Evolutionary conservation across 2,888 invertebrate species (phyloP), one percentile per base, ranked within the genome.

Genomic region (Chymomyza caudatula): DNA sequence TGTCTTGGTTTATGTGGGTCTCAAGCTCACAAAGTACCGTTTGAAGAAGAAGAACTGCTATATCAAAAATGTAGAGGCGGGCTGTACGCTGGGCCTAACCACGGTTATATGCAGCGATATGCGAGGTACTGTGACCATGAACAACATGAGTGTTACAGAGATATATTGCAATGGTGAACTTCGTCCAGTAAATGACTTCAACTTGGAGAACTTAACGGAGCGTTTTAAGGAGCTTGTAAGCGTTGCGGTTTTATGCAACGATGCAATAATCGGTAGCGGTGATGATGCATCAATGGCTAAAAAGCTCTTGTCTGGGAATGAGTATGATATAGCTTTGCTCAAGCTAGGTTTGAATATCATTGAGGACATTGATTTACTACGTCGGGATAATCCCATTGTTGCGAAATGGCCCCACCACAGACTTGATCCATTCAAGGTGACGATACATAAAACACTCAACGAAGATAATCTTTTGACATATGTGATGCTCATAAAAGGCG

Each of bases 191-290:
- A 15, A 65, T 0, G 0, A 17, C 0, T 11, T 11, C 6, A 1
- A 1, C 5, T 2, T 1, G 1, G 0, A 23, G 5, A 15, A 6
- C 0, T 0, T 22, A 2, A 59, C 52, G 0, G 43, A 55, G 0
- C 44, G 44, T 0, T 56, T 77, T 0, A 2, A 63, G 1, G 53
- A 69, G 3, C 56, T 85, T 0, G 53, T 80, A 1, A 51, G 19
- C 0, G 59, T 60, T 1, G 60, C 78, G 3, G 44, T 81, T 0
- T 52, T 81, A 1, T 81, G 86, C 60, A 85, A 74, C 47, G 57
- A 73, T 25, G 84, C 81, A 0, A 1, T 13, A 4, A 19, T 64
- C 1, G 51, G 42, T 29, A 51, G 57, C 0, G 78, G 74, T 0
- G 74, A 68, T 4, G 19, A 67, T 1, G 67, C n/a, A n/a, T n/a